phyloP scores from a whole-genome alignment of 2,113 vertebrate species.

The Tragelaphus scriptus region DNA sequence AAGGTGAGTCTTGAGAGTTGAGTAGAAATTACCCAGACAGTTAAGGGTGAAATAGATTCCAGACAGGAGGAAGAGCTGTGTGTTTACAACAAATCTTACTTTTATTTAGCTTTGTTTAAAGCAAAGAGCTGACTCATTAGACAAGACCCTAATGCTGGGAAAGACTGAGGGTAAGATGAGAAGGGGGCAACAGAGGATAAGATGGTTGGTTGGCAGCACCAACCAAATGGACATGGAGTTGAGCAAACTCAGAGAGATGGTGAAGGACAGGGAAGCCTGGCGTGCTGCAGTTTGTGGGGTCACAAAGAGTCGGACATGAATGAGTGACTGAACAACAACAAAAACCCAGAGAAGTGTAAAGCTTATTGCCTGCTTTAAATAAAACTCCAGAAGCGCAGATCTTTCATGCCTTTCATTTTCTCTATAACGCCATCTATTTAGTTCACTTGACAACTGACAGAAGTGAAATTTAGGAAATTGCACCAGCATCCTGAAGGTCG shows the following conservation, averaged over 20 bases:
- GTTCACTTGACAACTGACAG: not conserved
- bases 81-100: not conserved
- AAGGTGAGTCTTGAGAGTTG: not conserved
- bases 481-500: not conserved
- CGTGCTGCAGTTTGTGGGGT: not conserved
- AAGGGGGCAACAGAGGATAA: not conserved
- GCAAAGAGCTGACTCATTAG: not conserved
- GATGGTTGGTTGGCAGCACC: not conserved
- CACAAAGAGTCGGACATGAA: not conserved
- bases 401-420: not conserved
- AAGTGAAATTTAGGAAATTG: not conserved
- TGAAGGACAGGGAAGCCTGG: not conserved
- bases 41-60: not conserved
- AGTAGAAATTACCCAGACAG: not conserved
- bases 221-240: not conserved
- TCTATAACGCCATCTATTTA: not conserved
- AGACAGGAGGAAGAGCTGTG: not conserved
- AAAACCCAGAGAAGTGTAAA: not conserved
- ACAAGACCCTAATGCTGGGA: not conserved
- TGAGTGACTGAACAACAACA: not conserved
- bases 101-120: slow-evolving; percentile 3
- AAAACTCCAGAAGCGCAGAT: not conserved
- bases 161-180: not conserved
- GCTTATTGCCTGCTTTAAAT: not conserved
- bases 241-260: not conserved